Conservation (phyloP, 2,113 vertebrate species). For the Ammospiza nelsoni region DNA sequence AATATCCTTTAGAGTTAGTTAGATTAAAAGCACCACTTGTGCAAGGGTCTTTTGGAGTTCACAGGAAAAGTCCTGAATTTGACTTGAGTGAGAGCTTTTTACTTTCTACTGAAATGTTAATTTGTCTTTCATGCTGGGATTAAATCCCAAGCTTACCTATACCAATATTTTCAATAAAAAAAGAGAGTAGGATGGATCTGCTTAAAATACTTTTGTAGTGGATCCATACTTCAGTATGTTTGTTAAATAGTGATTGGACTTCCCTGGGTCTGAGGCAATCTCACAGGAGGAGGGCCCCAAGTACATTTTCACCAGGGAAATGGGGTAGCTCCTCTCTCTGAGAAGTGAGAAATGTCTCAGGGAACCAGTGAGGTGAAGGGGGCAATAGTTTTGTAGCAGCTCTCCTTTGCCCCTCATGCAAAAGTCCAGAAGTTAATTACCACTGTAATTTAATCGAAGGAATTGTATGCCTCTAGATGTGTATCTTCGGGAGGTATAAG, state of each 20-base stretch:
- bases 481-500: background rate
- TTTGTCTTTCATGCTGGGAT: background rate
- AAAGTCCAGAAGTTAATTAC: background rate
- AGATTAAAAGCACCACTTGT: background rate
- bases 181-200: background rate
- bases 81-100: background rate
- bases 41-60: background rate
- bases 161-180: background rate
- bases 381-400: background rate
- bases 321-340: background rate
- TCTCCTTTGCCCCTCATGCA: background rate
- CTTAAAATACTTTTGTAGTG: background rate
- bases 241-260: background rate
- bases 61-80: background rate
- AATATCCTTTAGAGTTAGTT: background rate
- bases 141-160: background rate
- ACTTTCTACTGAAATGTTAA: background rate
- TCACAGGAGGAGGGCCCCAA: background rate
- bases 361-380: background rate
- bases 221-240: background rate
- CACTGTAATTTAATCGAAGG: background rate
- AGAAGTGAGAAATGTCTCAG: accelerated
- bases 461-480: background rate
- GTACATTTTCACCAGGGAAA: background rate
- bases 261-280: background rate